Percentiles rank a stretch among this genome's conserved stretches.
Evolutionary conservation across 92 coral and sea anemone species (phyloP).

Genomic region (Blastomussa wellsi): DNA sequence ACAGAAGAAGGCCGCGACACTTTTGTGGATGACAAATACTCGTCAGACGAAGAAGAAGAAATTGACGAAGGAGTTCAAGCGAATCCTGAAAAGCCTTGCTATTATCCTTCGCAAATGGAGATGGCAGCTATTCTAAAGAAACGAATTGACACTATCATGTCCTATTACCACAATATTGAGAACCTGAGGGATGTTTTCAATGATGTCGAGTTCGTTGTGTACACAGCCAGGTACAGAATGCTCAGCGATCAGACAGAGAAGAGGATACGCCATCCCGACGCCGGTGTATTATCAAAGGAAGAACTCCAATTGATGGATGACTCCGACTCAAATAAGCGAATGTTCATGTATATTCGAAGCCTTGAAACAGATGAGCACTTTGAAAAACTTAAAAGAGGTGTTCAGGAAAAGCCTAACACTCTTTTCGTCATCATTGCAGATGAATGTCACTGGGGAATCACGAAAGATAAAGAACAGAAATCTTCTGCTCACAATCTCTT

Average conservation of each 20-base stretch:
- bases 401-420: constrained; percentile 29
- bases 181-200: constrained; percentile 32
- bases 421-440: constrained; percentile 50
- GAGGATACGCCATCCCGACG: constrained; percentile 50
- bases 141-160: constrained; percentile 45
- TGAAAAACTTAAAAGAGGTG: constrained; percentile 15
- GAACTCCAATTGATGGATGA: not conserved
- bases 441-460: constrained; percentile 61
- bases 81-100: constrained; percentile 29
- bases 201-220: constrained; percentile 45
- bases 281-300: constrained; percentile 34
- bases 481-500: constrained; percentile 46
- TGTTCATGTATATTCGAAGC: constrained; percentile 48
- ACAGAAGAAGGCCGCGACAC: not conserved
- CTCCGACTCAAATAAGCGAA: constrained; percentile 1
- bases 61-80: not conserved
- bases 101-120: constrained; percentile 43
- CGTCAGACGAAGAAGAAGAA: constrained; percentile 27
- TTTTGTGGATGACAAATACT: not conserved
- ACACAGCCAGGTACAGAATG: constrained; percentile 56
- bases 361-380: constrained; percentile 27
- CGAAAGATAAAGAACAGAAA: constrained; percentile 35
- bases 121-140: constrained; percentile 37
- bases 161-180: constrained; percentile 28
- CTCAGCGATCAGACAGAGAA: constrained; percentile 55